phyloP scores from a whole-genome alignment of 64 coral and sea anemone genomes.

The Montipora sp. region DNA sequence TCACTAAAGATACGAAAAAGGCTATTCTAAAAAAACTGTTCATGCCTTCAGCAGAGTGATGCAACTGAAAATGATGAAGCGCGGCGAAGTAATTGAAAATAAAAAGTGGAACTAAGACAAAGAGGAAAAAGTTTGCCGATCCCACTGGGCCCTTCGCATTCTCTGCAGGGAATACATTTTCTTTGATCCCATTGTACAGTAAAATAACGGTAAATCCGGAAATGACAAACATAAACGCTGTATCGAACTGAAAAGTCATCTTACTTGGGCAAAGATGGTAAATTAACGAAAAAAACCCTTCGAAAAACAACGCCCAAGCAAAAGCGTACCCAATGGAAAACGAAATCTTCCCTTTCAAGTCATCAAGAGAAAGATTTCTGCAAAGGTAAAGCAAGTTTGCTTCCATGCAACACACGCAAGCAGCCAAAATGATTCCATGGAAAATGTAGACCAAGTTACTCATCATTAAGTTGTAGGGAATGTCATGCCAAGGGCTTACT shows the following conservation, averaged over 20 bases:
- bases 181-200: slow-evolving; percentile 62
- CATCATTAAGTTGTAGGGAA: slow-evolving; percentile 90
- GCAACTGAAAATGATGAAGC: slow-evolving; percentile 35
- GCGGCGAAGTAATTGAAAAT: slow-evolving; percentile 81
- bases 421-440: slow-evolving; percentile 73
- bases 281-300: slow-evolving; percentile 78
- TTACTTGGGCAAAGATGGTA: slow-evolving; percentile 84
- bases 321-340: slow-evolving; percentile 87
- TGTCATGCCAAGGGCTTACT: slow-evolving; percentile 30
- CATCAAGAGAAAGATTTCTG: background rate
- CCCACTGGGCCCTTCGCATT: slow-evolving; percentile 28
- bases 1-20: background rate
- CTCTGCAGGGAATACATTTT: slow-evolving; percentile 8
- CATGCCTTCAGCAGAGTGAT: background rate
- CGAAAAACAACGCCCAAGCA: slow-evolving; percentile 86
- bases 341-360: slow-evolving; percentile 15
- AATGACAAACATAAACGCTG: slow-evolving; percentile 87
- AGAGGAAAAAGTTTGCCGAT: slow-evolving; percentile 70
- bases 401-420: slow-evolving; percentile 74
- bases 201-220: slow-evolving; percentile 74
- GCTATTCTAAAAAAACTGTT: background rate
- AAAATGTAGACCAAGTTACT: slow-evolving; percentile 86
- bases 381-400: slow-evolving; percentile 15
- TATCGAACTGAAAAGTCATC: slow-evolving; percentile 84
- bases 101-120: slow-evolving; percentile 69